Evolutionary conservation across 2,113 vertebrate genomes (phyloP), one percentile per base, ranked within the genome.

Genomic region (Riparia riparia): DNA sequence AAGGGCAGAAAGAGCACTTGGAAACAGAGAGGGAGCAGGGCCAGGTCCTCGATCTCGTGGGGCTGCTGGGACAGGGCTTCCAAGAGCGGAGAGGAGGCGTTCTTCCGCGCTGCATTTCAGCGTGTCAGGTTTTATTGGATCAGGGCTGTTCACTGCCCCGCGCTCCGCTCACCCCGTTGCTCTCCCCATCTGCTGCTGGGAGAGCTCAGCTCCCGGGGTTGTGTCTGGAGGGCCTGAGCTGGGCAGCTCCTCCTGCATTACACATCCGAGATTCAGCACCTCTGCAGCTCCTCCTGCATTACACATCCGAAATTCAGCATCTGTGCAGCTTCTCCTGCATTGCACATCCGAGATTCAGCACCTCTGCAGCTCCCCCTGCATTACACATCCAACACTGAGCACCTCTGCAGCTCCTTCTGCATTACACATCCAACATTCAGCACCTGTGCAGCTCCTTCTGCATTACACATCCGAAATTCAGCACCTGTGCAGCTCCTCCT

Each of bases 11-110:
- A 16, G 15, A 19, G 49, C 37, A 2, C 4, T 17, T n/a, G 50
- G 39, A 28, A 45, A 13, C 1, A 7, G 31, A 72, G 74, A 65
- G 58, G 44, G 72, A 70, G 51, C 4, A 22, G 47, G 26, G 37
- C 10, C 2, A 1, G 65, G 44, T 39, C 49, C 60, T 49, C 5
- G 6, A 21, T 44, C 72, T 45, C 2, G 0, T 16, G 63, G 82
- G 57, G 61, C 49, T 14, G 29, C 5, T 34, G 65, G 56, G 64
- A 34, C 50, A 47, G 31, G 28, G 14, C 61, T 51, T 49, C 32
- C 12, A 10, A 7, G 0, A 34, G 54, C 7, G 6, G 34, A 58
- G 73, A 45, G 45, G 56, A 42, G 57, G 7, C 0, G 0, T 31
- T 60, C 60, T 39, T 4, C 47, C 70, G 13, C 10, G 1, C 78